Evolutionary conservation across 2,797 vertebrate genomes (phyloP).

Genomic region (Chiroxiphia lanceolata): DNA sequence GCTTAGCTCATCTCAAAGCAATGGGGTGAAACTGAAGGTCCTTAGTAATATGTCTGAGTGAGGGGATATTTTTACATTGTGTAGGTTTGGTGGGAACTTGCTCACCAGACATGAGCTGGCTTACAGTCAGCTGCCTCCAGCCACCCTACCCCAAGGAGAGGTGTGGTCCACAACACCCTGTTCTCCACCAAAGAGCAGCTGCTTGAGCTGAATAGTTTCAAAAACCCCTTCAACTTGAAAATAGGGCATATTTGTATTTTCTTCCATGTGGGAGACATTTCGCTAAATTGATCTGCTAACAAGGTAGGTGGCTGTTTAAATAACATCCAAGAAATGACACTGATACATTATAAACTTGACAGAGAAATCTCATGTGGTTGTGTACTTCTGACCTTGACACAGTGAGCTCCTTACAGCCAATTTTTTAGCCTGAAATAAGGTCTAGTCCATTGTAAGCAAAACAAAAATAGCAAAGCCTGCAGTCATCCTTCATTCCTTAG

Average conservation of each 20-base stretch:
- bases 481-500: not conserved
- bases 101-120: not conserved
- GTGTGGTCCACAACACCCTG: not conserved
- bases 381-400: not conserved
- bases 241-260: not conserved
- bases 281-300: not conserved
- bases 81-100: not conserved
- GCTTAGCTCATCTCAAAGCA: not conserved
- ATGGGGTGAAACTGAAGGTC: not conserved
- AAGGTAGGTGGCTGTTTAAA: not conserved
- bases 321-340: not conserved
- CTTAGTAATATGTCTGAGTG: not conserved
- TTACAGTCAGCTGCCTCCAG: not conserved
- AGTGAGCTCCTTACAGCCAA: not conserved
- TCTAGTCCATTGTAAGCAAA: not conserved
- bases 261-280: not conserved
- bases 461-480: not conserved
- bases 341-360: not conserved
- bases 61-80: not conserved
- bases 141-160: not conserved
- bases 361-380: not conserved
- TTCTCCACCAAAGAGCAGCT: not conserved
- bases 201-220: not conserved
- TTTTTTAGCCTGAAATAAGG: not conserved
- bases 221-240: not conserved